Evolutionary conservation across 2,888 invertebrate genomes (phyloP).

Genomic region (Pheosia tremula): DNA sequence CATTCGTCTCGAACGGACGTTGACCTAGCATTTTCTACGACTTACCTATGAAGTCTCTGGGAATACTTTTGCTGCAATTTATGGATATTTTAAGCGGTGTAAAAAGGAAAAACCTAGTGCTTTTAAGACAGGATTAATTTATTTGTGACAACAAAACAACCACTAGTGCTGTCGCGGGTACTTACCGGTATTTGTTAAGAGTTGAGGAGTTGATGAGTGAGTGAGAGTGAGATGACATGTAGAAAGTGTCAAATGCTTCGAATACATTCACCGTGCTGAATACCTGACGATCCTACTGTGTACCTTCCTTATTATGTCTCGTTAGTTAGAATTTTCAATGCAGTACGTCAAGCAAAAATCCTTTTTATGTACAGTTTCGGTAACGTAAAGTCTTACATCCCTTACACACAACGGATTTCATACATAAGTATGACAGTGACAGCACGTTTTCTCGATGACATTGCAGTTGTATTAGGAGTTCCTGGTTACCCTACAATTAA

Average conservation of each 20-base stretch:
- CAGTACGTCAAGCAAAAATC: neutral
- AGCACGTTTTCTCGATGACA: too few species aligned
- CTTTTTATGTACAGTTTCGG: too few species aligned
- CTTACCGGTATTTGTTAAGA: neutral
- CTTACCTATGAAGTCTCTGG: slow-evolving; percentile 38
- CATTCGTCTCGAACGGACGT: slow-evolving; percentile 64
- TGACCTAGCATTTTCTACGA: slow-evolving; percentile 54
- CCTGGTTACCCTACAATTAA: slow-evolving; percentile 10
- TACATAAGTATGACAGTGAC: too few species aligned
- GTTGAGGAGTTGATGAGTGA: too few species aligned
- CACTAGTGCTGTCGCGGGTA: too few species aligned
- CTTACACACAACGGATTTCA: too few species aligned
- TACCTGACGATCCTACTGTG: slow-evolving; percentile 50
- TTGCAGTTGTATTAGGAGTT: too few species aligned
- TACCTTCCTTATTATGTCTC: slow-evolving; percentile 42
- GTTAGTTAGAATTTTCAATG: slow-evolving; percentile 38
- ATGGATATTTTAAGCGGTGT: neutral
- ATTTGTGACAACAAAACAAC: too few species aligned
- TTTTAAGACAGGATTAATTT: neutral
- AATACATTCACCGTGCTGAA: slow-evolving; percentile 60
- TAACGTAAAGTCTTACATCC: too few species aligned
- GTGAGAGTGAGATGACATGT: slow-evolving; percentile 51
- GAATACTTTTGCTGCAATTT: neutral
- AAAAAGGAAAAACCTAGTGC: neutral
- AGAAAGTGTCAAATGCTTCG: slow-evolving; percentile 76